Base-by-base conservation (phyloP, 2,888 invertebrate genomes). In the Coelogynopora nodosa region DNA sequence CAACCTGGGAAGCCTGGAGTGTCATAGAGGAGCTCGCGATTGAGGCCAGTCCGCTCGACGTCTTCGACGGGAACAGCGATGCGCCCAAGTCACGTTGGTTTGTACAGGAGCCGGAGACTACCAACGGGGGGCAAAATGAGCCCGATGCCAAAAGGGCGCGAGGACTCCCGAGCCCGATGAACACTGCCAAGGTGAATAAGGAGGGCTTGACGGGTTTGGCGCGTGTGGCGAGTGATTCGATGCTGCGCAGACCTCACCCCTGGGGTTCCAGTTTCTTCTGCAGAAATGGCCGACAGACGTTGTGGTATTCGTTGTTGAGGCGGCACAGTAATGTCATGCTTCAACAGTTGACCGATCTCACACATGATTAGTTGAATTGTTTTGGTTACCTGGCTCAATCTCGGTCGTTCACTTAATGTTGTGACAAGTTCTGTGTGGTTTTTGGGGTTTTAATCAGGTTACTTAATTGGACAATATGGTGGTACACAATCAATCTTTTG, bases 1-100 rank as follows among this genome's bases (percentile, higher is more conserved):
- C 82, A n/a, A 28, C 10, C 28, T 82, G 82, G 82, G 31, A 82
- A 28, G 30, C 82, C 27, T 82, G 82, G 82, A 31, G 82, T 82
- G 23, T 82, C 30, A 31, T 82, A 27, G 82, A 82, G 27, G 82
- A 82, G 27, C 74, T 74, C 23, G 74, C 74, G 23, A 23, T 74
- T 5, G 74, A 74, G 74, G 74, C 10, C 23, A 74, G 23, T 74
- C 74, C 74, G 2, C 18, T 2, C 5, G 23, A 5, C 74, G 23
- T 26, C 74, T 2, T 23, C 10, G 18, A 2, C 2, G 74, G 10
- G 74, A 74, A 74, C 18, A 2, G 2, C 27, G 27, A 13, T 23
- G 10, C 18, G 2, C 27, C 23, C 27, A 5, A 74, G 23, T 23
- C 74, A 74, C 74, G 74, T 23, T 74, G 74, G 74, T 74, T 26